A percentile compares a stretch with the other conserved stretches of the same genome.
phyloP scores from a whole-genome alignment of 2,113 vertebrate genomes.

The Periophthalmodon schlosseri region DNA sequence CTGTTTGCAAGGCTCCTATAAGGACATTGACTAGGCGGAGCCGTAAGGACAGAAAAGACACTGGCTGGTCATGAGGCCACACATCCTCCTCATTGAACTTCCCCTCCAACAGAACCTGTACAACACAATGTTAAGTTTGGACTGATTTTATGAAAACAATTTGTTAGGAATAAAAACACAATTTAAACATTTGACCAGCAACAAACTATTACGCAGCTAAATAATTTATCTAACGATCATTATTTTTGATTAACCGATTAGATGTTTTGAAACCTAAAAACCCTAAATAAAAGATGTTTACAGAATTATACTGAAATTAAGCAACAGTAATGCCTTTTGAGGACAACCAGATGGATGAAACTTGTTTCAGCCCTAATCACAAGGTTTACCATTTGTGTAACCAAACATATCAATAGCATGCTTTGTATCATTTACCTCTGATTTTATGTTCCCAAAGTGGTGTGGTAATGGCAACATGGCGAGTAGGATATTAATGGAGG shows the following conservation, averaged over 20 bases:
- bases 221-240: no score
- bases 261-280: no score
- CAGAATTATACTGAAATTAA: no score
- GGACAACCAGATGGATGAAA: no score
- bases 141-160: neutral
- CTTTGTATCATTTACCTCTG: conserved; percentile 81
- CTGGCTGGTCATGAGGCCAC: conserved; percentile 86
- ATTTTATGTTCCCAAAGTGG: conserved; percentile 94
- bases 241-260: no score
- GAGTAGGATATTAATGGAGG: conserved; percentile 93
- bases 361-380: no score
- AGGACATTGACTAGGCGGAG: conserved; percentile 93
- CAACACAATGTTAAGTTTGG: neutral
- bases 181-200: no score
- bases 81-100: conserved; percentile 94
- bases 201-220: no score
- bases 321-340: no score
- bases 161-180: neutral
- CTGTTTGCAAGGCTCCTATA: conserved; percentile 94
- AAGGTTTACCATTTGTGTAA: neutral
- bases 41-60: conserved; percentile 93
- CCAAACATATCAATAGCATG: neutral
- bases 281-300: no score
- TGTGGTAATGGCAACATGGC: conserved; percentile 94
- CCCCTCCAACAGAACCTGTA: conserved; percentile 91